A percentile compares a stretch with the other conserved stretches of the same genome.
These are phyloP conservation scores for Conomelus anceps DNA, from an alignment of 2,888 invertebrate genomes.

Conservation along the genomic window DNA sequence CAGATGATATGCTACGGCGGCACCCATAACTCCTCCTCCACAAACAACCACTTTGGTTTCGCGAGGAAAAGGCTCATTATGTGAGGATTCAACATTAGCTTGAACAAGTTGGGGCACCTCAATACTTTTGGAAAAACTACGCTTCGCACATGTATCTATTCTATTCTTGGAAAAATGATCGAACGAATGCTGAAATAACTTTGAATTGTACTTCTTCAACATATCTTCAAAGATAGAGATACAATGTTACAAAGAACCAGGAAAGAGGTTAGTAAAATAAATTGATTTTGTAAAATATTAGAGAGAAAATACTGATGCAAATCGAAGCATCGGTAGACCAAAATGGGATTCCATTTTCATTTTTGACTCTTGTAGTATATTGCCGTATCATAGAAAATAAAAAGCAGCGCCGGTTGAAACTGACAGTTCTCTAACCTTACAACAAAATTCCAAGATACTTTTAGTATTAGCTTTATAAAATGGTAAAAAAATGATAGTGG, in stretches of 20 bases:
- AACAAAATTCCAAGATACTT: background rate
- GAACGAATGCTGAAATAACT: background rate
- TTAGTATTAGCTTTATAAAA: too few species aligned
- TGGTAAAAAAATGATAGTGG: background rate
- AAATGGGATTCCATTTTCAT: background rate
- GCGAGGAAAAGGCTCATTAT: constrained; percentile 24
- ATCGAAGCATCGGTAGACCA: background rate
- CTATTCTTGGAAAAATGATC: background rate
- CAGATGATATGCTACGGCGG: constrained; percentile 85
- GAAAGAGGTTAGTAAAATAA: background rate
- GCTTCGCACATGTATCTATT: background rate
- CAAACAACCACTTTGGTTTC: constrained; percentile 67
- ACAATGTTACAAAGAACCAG: background rate
- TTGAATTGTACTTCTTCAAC: background rate
- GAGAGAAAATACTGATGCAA: background rate
- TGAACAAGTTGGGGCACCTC: background rate
- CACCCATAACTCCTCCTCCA: constrained; percentile 88
- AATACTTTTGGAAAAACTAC: background rate
- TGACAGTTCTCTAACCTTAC: background rate
- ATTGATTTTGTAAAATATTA: background rate
- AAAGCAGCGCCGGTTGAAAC: background rate
- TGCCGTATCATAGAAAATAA: background rate
- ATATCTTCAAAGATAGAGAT: background rate
- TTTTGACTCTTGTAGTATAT: background rate
- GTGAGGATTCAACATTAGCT: background rate